Percentiles rank a stretch among this genome's conserved stretches.
Conservation (phyloP, 92 coral and sea anemone genomes). For the Plumapathes pennacea region DNA sequence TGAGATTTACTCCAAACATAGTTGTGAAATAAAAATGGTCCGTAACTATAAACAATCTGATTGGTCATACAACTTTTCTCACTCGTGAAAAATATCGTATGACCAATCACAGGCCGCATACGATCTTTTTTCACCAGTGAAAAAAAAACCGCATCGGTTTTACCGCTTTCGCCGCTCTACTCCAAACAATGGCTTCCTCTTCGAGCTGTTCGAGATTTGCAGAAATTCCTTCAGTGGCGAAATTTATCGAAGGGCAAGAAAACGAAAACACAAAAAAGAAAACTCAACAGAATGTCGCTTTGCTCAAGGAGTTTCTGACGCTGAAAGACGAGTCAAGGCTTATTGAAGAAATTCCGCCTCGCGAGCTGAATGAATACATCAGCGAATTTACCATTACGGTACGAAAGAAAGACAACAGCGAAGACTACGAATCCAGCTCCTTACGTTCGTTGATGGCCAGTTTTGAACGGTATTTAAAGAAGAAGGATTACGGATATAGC, state of each 20-base stretch:
- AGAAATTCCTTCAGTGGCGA: slow-evolving; percentile 12
- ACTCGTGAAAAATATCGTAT: slow-evolving; percentile 48
- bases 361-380: slow-evolving; percentile 24
- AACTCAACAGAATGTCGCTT: slow-evolving; percentile 20
- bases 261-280: slow-evolving; percentile 33
- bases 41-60: slow-evolving; percentile 19
- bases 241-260: slow-evolving; percentile 20
- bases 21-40: slow-evolving; percentile 5
- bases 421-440: slow-evolving; percentile 28
- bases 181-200: too few species aligned
- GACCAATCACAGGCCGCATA: slow-evolving; percentile 34
- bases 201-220: too few species aligned
- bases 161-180: too few species aligned
- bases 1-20: slow-evolving; percentile 13
- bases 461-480: slow-evolving; percentile 23
- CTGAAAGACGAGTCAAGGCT: slow-evolving; percentile 13
- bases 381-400: slow-evolving; percentile 27
- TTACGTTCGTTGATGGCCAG: slow-evolving; percentile 16
- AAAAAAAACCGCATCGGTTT: slow-evolving; percentile 14
- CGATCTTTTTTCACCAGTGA: slow-evolving; percentile 22
- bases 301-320: slow-evolving; percentile 23
- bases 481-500: slow-evolving; percentile 8
- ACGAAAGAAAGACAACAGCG: slow-evolving; percentile 27
- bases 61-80: slow-evolving; percentile 51
- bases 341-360: slow-evolving; percentile 22